Evolutionary conservation across 2,888 invertebrate genomes (phyloP).

Genomic region (Acleris sparsana): DNA sequence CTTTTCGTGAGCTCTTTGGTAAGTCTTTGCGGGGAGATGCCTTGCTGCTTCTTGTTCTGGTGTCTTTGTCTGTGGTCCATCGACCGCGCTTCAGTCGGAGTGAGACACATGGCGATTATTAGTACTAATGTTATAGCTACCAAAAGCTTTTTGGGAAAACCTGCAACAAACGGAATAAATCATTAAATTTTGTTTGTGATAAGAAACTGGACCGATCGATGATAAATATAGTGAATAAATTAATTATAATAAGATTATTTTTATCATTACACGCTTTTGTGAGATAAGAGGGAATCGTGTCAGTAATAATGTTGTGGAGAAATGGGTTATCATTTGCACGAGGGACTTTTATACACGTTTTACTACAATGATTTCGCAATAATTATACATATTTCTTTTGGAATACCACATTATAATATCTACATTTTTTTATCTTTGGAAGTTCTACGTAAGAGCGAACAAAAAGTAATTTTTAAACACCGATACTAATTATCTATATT

Average conservation of each 20-base stretch:
- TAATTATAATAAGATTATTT: background rate
- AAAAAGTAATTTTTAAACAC: background rate
- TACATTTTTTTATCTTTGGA: too few species aligned
- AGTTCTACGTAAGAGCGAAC: background rate
- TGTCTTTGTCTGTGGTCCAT: conserved; percentile 65
- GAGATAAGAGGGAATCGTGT: conserved; percentile 3
- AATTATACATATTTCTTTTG: background rate
- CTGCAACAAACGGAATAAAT: conserved; percentile 60
- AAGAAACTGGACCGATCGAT: conserved; percentile 21
- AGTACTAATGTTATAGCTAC: conserved; percentile 75
- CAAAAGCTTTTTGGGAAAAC: conserved; percentile 81
- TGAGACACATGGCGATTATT: conserved; percentile 73
- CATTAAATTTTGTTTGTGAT: conserved; percentile 8
- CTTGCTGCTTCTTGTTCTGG: conserved; percentile 48
- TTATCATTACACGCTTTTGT: conserved; percentile 15
- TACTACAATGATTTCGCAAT: conserved; percentile 4
- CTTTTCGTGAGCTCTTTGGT: conserved; percentile 59
- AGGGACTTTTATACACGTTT: conserved; percentile 1
- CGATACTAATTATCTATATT: background rate
- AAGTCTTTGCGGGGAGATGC: conserved; percentile 50
- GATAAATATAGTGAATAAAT: conserved; percentile 13
- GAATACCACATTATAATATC: background rate
- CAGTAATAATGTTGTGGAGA: background rate
- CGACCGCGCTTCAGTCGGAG: conserved; percentile 65
- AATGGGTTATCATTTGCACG: conserved; percentile 20